Conservation (phyloP, 2,797 vertebrate genomes). For the Etheostoma perlongum region DNA sequence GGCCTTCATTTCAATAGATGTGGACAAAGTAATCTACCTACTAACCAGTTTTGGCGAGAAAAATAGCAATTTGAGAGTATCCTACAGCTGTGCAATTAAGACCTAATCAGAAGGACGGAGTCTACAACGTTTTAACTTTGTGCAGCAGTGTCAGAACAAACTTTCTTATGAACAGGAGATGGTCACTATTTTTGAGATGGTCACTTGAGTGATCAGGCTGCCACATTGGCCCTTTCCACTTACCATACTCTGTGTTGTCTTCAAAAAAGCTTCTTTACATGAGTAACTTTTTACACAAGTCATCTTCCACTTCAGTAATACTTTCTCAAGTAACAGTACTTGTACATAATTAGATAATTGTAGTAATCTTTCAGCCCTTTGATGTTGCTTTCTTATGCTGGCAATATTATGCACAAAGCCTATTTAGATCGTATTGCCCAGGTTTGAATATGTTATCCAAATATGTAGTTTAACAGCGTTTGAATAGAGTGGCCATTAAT, state of each 20-base stretch:
- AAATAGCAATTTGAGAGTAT: conserved; percentile 14
- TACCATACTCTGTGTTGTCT: not conserved
- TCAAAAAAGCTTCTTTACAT: not conserved
- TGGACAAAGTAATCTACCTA: not conserved
- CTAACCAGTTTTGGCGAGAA: conserved; percentile 1
- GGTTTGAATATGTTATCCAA: not conserved
- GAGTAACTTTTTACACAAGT: not conserved
- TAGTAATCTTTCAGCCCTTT: not conserved
- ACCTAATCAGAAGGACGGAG: not conserved
- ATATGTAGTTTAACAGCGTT: not conserved
- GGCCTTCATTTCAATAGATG: not conserved
- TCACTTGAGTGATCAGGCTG: not conserved
- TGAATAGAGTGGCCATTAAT: not conserved
- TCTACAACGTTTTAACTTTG: not conserved
- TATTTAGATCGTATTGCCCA: not conserved
- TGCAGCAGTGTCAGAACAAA: not conserved
- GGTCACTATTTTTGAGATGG: not conserved
- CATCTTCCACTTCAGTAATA: not conserved
- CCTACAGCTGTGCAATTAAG: conserved; percentile 17
- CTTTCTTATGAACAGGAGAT: not conserved
- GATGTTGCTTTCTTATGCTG: not conserved
- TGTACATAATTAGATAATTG: not conserved
- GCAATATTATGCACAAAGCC: not conserved
- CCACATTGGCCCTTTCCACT: not conserved
- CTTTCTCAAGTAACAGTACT: not conserved